Percentiles rank a stretch among this genome's conserved stretches.
These are phyloP conservation scores for Montipora foliosa DNA, from an alignment of 64 coral and sea anemone genomes.

Conservation along the genomic window DNA sequence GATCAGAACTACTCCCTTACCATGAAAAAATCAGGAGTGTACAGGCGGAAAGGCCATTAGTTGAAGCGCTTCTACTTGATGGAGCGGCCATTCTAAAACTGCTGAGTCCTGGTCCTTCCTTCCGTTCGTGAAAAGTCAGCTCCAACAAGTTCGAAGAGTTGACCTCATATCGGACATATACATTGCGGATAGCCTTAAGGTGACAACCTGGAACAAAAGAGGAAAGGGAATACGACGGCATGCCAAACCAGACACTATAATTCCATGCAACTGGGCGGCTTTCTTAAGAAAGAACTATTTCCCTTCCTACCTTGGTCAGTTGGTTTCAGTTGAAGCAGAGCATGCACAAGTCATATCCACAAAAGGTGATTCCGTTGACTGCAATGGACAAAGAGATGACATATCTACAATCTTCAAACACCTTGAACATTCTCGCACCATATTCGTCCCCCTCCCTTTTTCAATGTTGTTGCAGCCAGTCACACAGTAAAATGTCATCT, in stretches of 20 bases:
- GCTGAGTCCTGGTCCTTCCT: slow-evolving; percentile 51
- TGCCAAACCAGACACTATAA: slow-evolving; percentile 25
- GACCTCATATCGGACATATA: slow-evolving; percentile 75
- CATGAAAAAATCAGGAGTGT: slow-evolving; percentile 14
- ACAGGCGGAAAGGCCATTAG: slow-evolving; percentile 38
- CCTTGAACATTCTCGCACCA: no score
- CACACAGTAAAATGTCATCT: no score
- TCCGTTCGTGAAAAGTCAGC: slow-evolving; percentile 29
- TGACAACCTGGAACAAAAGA: slow-evolving; percentile 39
- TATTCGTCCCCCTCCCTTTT: no score
- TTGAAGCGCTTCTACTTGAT: slow-evolving; percentile 50
- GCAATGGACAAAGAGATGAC: not conserved
- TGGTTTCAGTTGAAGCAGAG: not conserved
- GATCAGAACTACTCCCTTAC: slow-evolving; percentile 50
- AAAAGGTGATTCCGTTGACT: slow-evolving; percentile 14
- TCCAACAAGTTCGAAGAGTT: slow-evolving; percentile 42
- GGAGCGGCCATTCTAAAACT: slow-evolving; percentile 66
- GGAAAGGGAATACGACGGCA: slow-evolving; percentile 38
- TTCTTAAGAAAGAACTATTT: slow-evolving; percentile 57
- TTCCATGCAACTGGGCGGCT: slow-evolving; percentile 20
- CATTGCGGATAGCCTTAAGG: slow-evolving; percentile 49
- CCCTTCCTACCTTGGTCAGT: slow-evolving; percentile 26
- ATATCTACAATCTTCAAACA: no score
- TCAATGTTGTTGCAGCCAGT: no score
- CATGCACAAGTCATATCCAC: slow-evolving; percentile 29